Evolutionary conservation across 2,888 invertebrate species (phyloP).

Genomic region (Drosophila paranaensis): DNA sequence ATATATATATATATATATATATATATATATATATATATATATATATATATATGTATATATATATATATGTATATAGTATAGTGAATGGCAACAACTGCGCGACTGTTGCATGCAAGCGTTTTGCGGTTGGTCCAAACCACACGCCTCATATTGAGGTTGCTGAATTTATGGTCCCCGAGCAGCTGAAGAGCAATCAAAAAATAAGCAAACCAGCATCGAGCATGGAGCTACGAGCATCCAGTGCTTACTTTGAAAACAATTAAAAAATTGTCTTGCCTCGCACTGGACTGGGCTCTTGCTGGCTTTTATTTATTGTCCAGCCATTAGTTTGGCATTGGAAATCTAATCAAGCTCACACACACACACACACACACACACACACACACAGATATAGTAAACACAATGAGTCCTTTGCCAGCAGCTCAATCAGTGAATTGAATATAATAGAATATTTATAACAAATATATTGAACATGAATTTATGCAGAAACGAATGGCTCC

Average conservation of each 20-base stretch:
- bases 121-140: slow-evolving; percentile 53
- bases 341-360: slow-evolving; percentile 31
- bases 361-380: not conserved
- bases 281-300: slow-evolving; percentile 5
- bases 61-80: too few species aligned
- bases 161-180: slow-evolving; percentile 62
- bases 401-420: not conserved
- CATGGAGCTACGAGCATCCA: not conserved
- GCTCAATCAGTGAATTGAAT: slow-evolving; percentile 32
- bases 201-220: slow-evolving; percentile 24
- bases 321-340: slow-evolving; percentile 32
- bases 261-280: slow-evolving; percentile 47
- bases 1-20: too few species aligned
- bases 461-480: slow-evolving; percentile 22
- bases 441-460: slow-evolving; percentile 15
- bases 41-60: too few species aligned
- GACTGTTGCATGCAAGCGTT: slow-evolving; percentile 65
- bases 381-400: not conserved
- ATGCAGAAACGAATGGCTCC: slow-evolving; percentile 8
- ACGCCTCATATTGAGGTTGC: slow-evolving; percentile 56
- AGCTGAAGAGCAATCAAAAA: slow-evolving; percentile 46
- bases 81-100: slow-evolving; percentile 60
- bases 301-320: slow-evolving; percentile 57
- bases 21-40: too few species aligned
- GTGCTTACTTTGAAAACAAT: slow-evolving; percentile 53